Conservation (phyloP, 1,140 invertebrate species). For the Tetramorium parvispinum region DNA sequence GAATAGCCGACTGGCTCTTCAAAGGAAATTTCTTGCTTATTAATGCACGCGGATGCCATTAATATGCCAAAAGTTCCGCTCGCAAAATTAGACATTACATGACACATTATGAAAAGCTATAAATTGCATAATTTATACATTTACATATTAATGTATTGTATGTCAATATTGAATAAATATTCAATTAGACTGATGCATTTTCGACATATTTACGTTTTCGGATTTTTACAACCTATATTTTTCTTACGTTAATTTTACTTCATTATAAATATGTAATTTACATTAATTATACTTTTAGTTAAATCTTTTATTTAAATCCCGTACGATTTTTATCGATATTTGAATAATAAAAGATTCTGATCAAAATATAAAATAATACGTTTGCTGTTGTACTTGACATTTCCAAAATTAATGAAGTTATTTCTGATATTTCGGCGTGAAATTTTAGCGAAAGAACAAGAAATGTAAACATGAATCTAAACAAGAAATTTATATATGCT, state of each 20-base stretch:
- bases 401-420: neutral
- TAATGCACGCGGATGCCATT: constrained; percentile 43
- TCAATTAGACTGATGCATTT: neutral
- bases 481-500: neutral
- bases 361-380: neutral
- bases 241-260: too few relatives aligned
- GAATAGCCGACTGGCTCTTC: constrained; percentile 33
- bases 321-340: neutral
- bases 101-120: constrained; percentile 3
- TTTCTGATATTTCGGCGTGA: neutral
- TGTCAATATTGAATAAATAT: constrained; percentile 22
- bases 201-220: neutral
- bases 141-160: constrained; percentile 16
- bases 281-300: neutral
- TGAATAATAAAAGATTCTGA: neutral
- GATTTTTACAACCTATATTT: neutral
- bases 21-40: constrained; percentile 36
- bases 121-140: constrained; percentile 15
- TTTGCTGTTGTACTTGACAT: neutral
- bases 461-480: too few relatives aligned
- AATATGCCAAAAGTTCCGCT: constrained; percentile 42
- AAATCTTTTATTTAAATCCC: neutral
- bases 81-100: constrained; percentile 13
- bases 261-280: neutral
- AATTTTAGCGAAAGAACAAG: constrained; percentile 2